Conservation (phyloP, 2,888 invertebrate genomes). For the Liodrosophila aerea region DNA sequence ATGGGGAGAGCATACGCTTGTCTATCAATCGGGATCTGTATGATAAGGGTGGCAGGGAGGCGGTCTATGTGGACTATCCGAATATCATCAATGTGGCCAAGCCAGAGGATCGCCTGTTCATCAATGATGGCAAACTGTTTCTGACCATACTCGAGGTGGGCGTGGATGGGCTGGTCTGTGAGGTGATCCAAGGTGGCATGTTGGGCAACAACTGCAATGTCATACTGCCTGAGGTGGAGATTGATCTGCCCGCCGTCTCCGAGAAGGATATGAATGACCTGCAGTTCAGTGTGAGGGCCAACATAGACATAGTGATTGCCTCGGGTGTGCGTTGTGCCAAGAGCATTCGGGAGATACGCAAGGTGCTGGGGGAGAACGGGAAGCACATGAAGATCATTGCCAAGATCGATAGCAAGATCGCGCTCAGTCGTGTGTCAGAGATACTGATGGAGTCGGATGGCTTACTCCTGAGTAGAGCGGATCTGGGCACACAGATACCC, state of each 20-base stretch:
- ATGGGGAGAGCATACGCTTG: conserved; percentile 90
- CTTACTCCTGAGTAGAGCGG: conserved; percentile 98
- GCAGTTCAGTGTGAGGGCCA: conserved; percentile 92
- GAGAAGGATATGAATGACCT: conserved; percentile 96
- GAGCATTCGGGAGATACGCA: conserved; percentile 91
- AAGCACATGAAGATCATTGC: conserved; percentile 96
- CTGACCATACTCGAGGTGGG: conserved; percentile 89
- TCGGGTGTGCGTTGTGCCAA: conserved; percentile 95
- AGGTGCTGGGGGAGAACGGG: conserved; percentile 92
- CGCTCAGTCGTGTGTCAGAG: conserved; percentile 94
- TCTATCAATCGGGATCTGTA: conserved; percentile 90
- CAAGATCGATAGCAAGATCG: conserved; percentile 98
- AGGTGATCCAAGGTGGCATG: conserved; percentile 95
- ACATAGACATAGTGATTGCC: conserved; percentile 93
- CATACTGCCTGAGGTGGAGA: conserved; percentile 95
- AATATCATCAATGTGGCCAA: conserved; percentile 95
- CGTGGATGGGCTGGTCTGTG: conserved; percentile 87
- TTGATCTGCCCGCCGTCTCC: conserved; percentile 97
- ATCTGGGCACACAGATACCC: conserved; percentile 97
- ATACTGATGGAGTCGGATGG: conserved; percentile 96
- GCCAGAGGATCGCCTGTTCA: conserved; percentile 91
- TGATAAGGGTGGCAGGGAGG: conserved; percentile 89
- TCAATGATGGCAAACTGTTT: conserved; percentile 97
- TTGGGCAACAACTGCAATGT: conserved; percentile 97
- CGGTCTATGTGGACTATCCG: conserved; percentile 94